These are phyloP conservation scores for Microchirus variegatus DNA, from an alignment of 2,797 vertebrate species.

Conservation along the genomic window DNA sequence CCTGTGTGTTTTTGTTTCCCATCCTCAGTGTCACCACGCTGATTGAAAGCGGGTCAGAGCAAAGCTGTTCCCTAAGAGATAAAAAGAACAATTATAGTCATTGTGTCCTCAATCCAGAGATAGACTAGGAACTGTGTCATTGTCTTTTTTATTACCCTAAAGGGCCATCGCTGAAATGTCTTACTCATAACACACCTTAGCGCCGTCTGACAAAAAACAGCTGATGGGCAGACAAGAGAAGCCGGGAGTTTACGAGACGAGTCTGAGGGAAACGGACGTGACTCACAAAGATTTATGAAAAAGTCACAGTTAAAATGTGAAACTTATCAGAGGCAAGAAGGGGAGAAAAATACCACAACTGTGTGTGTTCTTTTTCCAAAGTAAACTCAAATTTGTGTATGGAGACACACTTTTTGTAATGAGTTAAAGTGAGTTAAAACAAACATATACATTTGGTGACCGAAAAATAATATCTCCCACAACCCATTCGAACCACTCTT, in stretches of 20 bases:
- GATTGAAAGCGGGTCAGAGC: slow-evolving; percentile 62
- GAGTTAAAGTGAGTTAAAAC: too few species aligned
- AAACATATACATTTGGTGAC: too few species aligned
- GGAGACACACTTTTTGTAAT: too few species aligned
- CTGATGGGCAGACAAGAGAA: slow-evolving; percentile 22
- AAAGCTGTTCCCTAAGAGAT: slow-evolving; percentile 77
- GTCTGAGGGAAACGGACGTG: too few species aligned
- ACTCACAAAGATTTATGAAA: background rate
- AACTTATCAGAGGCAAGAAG: too few species aligned
- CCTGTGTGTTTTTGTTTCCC: slow-evolving; percentile 55
- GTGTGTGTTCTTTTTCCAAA: too few species aligned
- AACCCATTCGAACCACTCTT: too few species aligned
- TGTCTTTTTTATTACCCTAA: slow-evolving; percentile 75
- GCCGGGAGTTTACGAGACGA: background rate
- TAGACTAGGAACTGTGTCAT: slow-evolving; percentile 85
- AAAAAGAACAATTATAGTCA: slow-evolving; percentile 82
- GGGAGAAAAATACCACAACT: too few species aligned
- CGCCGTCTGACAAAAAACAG: slow-evolving; percentile 47
- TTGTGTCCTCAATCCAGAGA: slow-evolving; percentile 85
- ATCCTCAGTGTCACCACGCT: slow-evolving; percentile 49
- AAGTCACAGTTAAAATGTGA: too few species aligned
- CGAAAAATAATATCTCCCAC: too few species aligned
- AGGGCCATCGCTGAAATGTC: slow-evolving; percentile 62
- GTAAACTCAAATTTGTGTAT: too few species aligned
- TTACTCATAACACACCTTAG: slow-evolving; percentile 62